phyloP scores from a whole-genome alignment of 1,140 invertebrate species.

The Papilio polytes region DNA sequence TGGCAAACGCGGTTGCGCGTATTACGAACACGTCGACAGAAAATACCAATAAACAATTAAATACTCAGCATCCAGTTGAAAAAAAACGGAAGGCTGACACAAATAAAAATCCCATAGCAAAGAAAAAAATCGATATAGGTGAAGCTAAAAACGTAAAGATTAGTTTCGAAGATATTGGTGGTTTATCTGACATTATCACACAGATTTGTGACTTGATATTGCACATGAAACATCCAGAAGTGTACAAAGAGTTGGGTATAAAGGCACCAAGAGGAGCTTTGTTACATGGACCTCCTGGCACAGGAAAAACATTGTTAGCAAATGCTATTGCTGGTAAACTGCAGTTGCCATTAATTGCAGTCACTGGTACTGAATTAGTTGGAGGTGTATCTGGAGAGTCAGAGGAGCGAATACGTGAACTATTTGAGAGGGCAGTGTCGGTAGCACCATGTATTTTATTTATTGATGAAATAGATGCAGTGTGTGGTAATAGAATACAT shows the following conservation, averaged over 20 bases:
- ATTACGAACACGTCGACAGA: conserved; percentile 64
- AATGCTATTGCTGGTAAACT: conserved; percentile 94
- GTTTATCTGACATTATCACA: conserved; percentile 88
- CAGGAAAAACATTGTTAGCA: conserved; percentile 96
- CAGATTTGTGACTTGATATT: conserved; percentile 92
- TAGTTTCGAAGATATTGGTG: conserved; percentile 91
- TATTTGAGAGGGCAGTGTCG: conserved; percentile 93
- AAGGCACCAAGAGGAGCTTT: conserved; percentile 93
- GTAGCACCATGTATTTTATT: conserved; percentile 94
- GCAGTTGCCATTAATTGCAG: conserved; percentile 91
- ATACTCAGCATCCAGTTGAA: conserved; percentile 57
- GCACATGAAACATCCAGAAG: conserved; percentile 93
- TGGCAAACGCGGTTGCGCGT: conserved; percentile 47
- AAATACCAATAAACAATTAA: conserved; percentile 53
- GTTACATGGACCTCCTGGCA: conserved; percentile 96
- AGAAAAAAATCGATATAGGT: conserved; percentile 73
- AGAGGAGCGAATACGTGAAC: conserved; percentile 94
- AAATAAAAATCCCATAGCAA: conserved; percentile 60
- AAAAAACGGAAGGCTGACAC: conserved; percentile 69
- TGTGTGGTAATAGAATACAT: conserved; percentile 93
- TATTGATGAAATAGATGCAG: conserved; percentile 97
- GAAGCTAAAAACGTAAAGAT: conserved; percentile 77
- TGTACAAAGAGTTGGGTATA: conserved; percentile 91
- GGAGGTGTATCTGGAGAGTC: conserved; percentile 98
- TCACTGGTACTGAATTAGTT: conserved; percentile 95